A percentile compares a stretch with the other conserved stretches of the same genome.
Evolutionary conservation across 2,113 vertebrate species (phyloP).

Genomic region (Myrmecobius fasciatus): DNA sequence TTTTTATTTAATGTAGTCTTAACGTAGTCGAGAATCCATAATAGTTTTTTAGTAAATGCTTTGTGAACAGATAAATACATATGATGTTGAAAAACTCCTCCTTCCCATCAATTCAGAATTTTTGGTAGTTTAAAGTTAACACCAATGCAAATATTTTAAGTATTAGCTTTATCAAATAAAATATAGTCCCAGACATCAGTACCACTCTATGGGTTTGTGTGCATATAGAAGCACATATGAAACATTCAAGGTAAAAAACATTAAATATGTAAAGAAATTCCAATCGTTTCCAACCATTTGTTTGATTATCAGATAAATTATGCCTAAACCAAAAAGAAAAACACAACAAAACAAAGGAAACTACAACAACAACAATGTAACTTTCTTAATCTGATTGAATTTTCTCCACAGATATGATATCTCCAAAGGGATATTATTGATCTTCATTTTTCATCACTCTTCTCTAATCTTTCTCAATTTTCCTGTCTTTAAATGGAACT

Average conservation of each 20-base stretch:
- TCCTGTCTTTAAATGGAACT: neutral
- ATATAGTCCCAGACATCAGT: neutral
- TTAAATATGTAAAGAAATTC: neutral
- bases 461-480: too few species aligned
- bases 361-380: too few species aligned
- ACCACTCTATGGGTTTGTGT: neutral
- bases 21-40: too few species aligned
- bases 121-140: neutral
- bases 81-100: neutral
- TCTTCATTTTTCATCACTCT: too few species aligned
- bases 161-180: too few species aligned
- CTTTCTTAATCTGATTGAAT: neutral
- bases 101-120: slow-evolving; percentile 12
- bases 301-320: neutral
- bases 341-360: too few species aligned
- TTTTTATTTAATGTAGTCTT: too few species aligned
- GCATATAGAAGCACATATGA: neutral
- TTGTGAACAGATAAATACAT: too few species aligned
- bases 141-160: slow-evolving; percentile 1
- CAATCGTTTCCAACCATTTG: neutral
- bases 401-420: slow-evolving; percentile 18
- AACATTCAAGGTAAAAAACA: neutral
- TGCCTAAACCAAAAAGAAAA: neutral
- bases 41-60: too few species aligned
- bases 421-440: neutral